A percentile compares a stretch with the other conserved stretches of the same genome.
These are phyloP conservation scores for Drosophila bocqueti DNA, from an alignment of 1,140 invertebrate genomes.

Conservation along the genomic window DNA sequence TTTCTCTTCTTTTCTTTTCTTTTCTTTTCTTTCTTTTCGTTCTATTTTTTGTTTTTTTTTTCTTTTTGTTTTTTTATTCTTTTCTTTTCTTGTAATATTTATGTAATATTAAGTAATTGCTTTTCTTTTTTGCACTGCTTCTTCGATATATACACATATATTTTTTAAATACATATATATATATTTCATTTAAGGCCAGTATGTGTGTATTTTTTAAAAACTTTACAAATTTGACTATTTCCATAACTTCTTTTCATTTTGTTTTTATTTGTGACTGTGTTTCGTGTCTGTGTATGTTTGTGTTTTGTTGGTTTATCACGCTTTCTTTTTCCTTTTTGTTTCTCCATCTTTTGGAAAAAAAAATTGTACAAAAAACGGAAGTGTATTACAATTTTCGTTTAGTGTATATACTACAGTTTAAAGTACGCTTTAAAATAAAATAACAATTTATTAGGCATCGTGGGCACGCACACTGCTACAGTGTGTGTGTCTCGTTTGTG, in stretches of 20 bases:
- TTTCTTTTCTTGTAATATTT: slow-evolving; percentile 28
- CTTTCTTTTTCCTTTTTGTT: slow-evolving; percentile 59
- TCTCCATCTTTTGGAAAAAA: slow-evolving; percentile 40
- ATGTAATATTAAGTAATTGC: slow-evolving; percentile 39
- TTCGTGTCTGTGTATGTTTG: slow-evolving; percentile 41
- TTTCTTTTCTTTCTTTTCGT: not conserved
- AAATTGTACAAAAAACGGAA: slow-evolving; percentile 40
- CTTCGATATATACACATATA: slow-evolving; percentile 7
- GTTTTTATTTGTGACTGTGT: slow-evolving; percentile 66
- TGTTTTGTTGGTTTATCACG: slow-evolving; percentile 60
- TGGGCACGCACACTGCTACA: slow-evolving; percentile 43
- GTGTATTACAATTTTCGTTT: slow-evolving; percentile 32
- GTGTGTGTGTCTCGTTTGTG: slow-evolving; percentile 27
- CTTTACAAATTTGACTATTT: slow-evolving; percentile 57
- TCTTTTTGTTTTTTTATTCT: slow-evolving; percentile 12
- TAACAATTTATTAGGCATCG: slow-evolving; percentile 78
- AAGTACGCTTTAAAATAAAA: slow-evolving; percentile 78
- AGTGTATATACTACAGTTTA: slow-evolving; percentile 55
- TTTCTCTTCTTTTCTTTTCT: slow-evolving; percentile 29
- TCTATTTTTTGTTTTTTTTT: slow-evolving; percentile 14
- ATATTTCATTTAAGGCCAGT: slow-evolving; percentile 34
- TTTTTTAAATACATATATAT: slow-evolving; percentile 24
- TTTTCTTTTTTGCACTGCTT: slow-evolving; percentile 39
- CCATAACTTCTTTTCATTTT: slow-evolving; percentile 23
- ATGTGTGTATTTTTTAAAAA: not conserved